These are phyloP conservation scores for Galerucella nymphaeae DNA, from an alignment of 2,888 invertebrate species.

Conservation along the genomic window DNA sequence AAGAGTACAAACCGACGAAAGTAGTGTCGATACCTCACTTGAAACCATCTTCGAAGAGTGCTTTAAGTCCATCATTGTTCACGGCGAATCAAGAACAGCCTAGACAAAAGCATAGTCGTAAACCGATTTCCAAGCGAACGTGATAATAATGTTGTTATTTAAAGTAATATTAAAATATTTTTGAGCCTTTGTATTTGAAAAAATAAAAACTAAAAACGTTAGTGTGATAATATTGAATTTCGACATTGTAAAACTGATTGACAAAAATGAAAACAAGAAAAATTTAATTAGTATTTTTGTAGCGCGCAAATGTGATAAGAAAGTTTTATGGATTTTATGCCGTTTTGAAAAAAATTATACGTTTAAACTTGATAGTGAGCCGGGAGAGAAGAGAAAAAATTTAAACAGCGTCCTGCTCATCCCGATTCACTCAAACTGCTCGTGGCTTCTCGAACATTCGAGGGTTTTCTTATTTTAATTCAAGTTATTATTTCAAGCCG, in stretches of 20 bases:
- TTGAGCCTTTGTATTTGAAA: conserved; percentile 52
- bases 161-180: conserved; percentile 50
- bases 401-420: background rate
- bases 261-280: background rate
- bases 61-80: conserved; percentile 68
- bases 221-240: conserved; percentile 20
- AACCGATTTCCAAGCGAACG: conserved; percentile 57
- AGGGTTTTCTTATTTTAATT: too few relatives aligned
- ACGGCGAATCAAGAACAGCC: conserved; percentile 53
- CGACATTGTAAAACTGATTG: background rate
- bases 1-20: conserved; percentile 74
- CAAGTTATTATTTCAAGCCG: background rate
- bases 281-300: conserved; percentile 3
- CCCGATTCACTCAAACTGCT: background rate
- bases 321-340: background rate
- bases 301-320: conserved; percentile 1
- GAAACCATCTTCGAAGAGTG: conserved; percentile 67
- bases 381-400: background rate
- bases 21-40: conserved; percentile 70
- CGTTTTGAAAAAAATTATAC: background rate
- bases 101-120: conserved; percentile 63
- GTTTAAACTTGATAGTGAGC: too few relatives aligned
- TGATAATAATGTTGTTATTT: conserved; percentile 56
- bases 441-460: too few relatives aligned
- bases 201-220: conserved; percentile 31